Conservation (phyloP, 2,797 vertebrate genomes). For the Melanotaenia trifasciata region DNA sequence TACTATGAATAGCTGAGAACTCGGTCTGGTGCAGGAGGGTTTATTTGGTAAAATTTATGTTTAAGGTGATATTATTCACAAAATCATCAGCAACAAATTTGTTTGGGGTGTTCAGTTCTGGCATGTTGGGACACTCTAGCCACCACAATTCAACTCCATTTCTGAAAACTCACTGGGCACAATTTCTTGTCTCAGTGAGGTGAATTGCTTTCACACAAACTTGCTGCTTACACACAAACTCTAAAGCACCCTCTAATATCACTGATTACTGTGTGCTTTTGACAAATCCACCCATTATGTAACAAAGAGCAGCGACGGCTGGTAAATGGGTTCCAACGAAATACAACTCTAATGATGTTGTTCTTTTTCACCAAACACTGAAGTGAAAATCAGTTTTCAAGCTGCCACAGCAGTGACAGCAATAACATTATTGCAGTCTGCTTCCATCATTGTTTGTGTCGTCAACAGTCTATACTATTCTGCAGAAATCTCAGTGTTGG, state of each 20-base stretch:
- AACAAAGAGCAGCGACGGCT: conserved; percentile 21
- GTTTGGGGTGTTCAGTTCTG: conserved; percentile 44
- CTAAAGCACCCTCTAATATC: conserved; percentile 28
- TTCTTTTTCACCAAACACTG: conserved; percentile 3
- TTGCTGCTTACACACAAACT: conserved; percentile 32
- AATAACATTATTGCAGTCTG: conserved; percentile 12
- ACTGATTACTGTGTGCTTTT: conserved; percentile 41
- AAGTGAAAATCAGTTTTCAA: conserved; percentile 24
- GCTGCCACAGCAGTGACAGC: neutral
- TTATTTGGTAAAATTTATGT: conserved; percentile 53
- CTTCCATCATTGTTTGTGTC: neutral
- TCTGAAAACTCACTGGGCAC: conserved; percentile 32
- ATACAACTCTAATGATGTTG: conserved; percentile 6
- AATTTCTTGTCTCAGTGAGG: conserved; percentile 14
- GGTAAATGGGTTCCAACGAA: conserved; percentile 26
- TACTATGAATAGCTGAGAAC: conserved; percentile 25
- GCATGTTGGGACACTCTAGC: conserved; percentile 40
- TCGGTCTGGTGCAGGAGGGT: conserved; percentile 45
- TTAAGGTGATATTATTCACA: conserved; percentile 53
- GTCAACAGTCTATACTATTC: neutral
- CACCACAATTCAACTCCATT: conserved; percentile 53
- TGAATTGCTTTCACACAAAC: conserved; percentile 39
- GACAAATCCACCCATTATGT: conserved; percentile 47
- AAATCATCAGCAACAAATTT: conserved; percentile 43
- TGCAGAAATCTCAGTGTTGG: neutral